A percentile compares a stretch with the other conserved stretches of the same genome.
These are phyloP conservation scores for Aplodontia rufa DNA, from an alignment of 2,113 vertebrate genomes.

Conservation along the genomic window DNA sequence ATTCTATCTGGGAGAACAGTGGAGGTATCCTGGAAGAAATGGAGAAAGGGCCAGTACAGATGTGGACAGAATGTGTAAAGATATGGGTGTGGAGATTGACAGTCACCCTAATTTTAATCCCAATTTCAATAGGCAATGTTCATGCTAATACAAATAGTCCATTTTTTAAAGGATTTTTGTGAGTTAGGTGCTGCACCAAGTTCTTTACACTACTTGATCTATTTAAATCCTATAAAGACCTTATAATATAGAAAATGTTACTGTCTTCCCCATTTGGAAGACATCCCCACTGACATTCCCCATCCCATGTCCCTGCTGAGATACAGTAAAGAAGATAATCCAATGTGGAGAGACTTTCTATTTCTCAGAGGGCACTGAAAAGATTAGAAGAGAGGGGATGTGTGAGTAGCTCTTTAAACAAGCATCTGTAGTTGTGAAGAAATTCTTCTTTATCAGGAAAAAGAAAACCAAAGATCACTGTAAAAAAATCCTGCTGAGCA, in stretches of 20 bases:
- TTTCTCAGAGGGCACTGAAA: background rate
- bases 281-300: too few species aligned
- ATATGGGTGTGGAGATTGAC: background rate
- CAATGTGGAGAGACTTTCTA: background rate
- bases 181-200: background rate
- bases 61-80: background rate
- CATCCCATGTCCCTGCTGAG: too few species aligned
- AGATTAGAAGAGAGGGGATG: background rate
- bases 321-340: background rate
- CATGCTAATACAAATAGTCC: background rate
- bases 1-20: background rate
- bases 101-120: background rate
- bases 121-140: background rate
- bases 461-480: constrained; percentile 29
- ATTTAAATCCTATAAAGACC: background rate
- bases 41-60: background rate
- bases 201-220: background rate
- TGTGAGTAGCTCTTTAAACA: constrained; percentile 8
- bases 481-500: background rate
- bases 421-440: background rate
- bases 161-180: background rate
- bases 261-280: background rate
- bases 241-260: background rate
- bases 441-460: background rate
- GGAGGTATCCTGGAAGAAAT: background rate